Evolutionary conservation across 2,888 invertebrate genomes (phyloP).

Genomic region (Sesia bembeciformis): DNA sequence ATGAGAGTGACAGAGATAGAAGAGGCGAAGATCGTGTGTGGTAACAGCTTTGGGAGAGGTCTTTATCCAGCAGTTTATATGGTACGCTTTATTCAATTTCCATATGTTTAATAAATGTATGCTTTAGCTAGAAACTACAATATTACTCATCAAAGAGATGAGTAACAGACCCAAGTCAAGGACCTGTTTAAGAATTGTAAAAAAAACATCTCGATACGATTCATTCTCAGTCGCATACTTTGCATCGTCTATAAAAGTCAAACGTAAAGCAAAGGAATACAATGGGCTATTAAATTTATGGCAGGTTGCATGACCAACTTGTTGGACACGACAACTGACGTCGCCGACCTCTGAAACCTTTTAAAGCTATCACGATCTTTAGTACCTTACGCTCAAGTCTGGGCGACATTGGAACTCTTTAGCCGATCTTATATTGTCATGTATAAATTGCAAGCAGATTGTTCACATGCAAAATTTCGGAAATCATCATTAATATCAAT

Average conservation of each 20-base stretch:
- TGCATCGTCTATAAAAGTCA: not conserved
- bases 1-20: too few relatives aligned
- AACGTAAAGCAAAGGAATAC: slow-evolving; percentile 21
- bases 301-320: slow-evolving; percentile 29
- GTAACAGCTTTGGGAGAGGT: too few relatives aligned
- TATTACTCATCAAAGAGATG: not conserved
- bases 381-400: not conserved
- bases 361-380: slow-evolving; percentile 2
- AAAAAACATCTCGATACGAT: not conserved
- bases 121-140: too few relatives aligned
- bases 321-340: slow-evolving; percentile 31
- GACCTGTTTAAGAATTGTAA: not conserved
- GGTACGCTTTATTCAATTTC: too few relatives aligned
- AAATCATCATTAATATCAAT: too few relatives aligned
- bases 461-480: too few relatives aligned
- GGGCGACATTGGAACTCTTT: not conserved
- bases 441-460: too few relatives aligned
- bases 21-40: too few relatives aligned
- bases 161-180: not conserved
- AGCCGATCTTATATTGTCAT: too few relatives aligned
- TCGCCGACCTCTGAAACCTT: slow-evolving; percentile 16
- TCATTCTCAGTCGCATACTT: not conserved
- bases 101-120: too few relatives aligned
- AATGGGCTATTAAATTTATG: slow-evolving; percentile 43
- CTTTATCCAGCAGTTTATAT: too few relatives aligned